Base-by-base conservation (phyloP, 2,888 invertebrate species). In the Tetragonisca angustula region DNA sequence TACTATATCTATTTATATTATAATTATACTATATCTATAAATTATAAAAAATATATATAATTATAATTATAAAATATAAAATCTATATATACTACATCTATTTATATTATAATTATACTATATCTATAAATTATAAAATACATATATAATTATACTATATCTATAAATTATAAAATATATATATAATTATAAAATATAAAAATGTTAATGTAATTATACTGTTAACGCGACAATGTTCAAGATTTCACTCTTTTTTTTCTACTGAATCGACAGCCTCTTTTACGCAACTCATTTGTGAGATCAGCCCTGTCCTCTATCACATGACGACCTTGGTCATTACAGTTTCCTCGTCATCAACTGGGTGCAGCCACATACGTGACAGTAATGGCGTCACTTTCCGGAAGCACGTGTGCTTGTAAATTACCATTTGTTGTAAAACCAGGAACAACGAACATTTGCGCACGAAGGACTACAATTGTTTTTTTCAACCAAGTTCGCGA, bases 261-360 rank as follows among this genome's bases (percentile, higher is more conserved):
- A 76, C 59, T 1, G n/a, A 71, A 67, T 50, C 21, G 74, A 11
- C 43, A 17, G 81, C 36, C 56, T 50, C 24, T 59, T 59, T 69
- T 67, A 59, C 32, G 17, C 43, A 21, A 62, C 50, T 65, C 5
- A 64, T 77, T 32, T 36, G 69, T 50, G 21, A 17, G 32, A 49
- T 74, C 59, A n/a, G 36, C 43, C 62, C 62, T 76, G 49, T 59
- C n/a, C 59, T 54, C 50, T 24, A 49, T 56, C 50, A 27, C n/a
- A 64, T n/a, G 52, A 49, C 43, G 76, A 70, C 88, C 84, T 86
- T 87, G 86, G 69, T 80, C 79, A 75, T 87, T 87, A 79, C 62
- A 79, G 85, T 88, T 90, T 90, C 86, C 89, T 89, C 83, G 86
- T 76, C 84, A 83, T 78, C 69, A 52, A 84, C 80, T 80, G 69